A percentile compares a stretch with the other conserved stretches of the same genome.
Conservation (phyloP, 2,888 invertebrate genomes). For the Tenthredo notha region DNA sequence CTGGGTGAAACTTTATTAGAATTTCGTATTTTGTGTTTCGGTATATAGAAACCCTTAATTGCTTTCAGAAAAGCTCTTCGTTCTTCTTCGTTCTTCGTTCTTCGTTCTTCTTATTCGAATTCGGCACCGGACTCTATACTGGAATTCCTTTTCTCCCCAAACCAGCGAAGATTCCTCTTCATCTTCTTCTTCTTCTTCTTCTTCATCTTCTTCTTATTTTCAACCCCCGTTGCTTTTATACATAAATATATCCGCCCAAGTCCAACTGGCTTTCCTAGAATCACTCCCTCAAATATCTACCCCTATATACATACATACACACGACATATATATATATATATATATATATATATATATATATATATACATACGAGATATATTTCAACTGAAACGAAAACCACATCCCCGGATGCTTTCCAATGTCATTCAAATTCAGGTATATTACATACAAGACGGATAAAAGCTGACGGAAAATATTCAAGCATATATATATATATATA, state of each 20-base stretch:
- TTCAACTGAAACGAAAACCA: neutral
- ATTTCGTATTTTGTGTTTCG: slow-evolving; percentile 24
- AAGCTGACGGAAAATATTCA: neutral
- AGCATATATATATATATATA: neutral
- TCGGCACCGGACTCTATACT: neutral
- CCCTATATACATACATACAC: neutral
- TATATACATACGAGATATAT: neutral
- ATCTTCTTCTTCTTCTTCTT: no score
- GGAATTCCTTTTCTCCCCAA: neutral
- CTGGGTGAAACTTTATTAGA: slow-evolving; percentile 18
- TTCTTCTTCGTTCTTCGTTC: slow-evolving; percentile 17
- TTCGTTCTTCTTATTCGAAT: neutral
- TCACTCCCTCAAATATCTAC: neutral
- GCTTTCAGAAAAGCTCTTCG: slow-evolving; percentile 16
- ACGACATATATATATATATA: neutral
- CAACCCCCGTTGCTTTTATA: no score
- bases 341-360: neutral
- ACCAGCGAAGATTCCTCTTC: no score
- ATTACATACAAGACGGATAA: neutral
- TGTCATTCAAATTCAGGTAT: slow-evolving; percentile 14
- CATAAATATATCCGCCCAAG: neutral
- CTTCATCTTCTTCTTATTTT: no score
- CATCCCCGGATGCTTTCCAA: neutral
- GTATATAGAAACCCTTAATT: slow-evolving; percentile 23
- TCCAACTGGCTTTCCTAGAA: neutral